These are phyloP conservation scores for Scaptodrosophila latifasciaeformis DNA, from an alignment of 2,888 invertebrate genomes.

Conservation along the genomic window DNA sequence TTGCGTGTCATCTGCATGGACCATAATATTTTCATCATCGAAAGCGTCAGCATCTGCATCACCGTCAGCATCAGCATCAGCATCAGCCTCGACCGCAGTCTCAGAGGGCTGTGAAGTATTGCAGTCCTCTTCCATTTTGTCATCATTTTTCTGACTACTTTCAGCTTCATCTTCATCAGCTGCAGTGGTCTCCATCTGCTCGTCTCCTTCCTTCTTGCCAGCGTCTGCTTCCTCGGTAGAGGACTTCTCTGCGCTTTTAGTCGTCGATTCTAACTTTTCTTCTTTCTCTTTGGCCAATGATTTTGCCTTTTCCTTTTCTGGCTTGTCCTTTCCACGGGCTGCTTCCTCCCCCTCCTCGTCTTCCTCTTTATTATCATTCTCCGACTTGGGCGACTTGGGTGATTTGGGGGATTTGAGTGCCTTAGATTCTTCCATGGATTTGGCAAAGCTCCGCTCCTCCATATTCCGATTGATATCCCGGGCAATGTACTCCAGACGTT, in stretches of 20 bases:
- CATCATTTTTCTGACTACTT: not conserved
- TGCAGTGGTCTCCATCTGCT: constrained; percentile 7
- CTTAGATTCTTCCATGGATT: not conserved
- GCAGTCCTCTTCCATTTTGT: constrained; percentile 4
- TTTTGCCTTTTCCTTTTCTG: not conserved
- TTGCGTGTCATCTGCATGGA: constrained; percentile 47
- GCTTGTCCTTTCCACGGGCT: not conserved
- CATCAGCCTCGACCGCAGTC: constrained; percentile 20
- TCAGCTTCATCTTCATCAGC: constrained; percentile 6
- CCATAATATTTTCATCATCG: constrained; percentile 1
- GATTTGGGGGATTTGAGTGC: no score
- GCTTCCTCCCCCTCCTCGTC: not conserved
- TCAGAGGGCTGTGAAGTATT: constrained; percentile 2
- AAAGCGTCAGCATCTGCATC: not conserved
- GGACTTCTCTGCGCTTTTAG: no score
- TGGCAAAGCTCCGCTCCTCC: constrained; percentile 18
- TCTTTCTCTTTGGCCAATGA: not conserved
- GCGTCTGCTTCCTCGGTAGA: constrained; percentile 19
- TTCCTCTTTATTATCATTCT: constrained; percentile 9
- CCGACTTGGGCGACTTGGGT: constrained; percentile 33
- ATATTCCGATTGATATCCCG: constrained; percentile 65
- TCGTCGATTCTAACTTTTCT: constrained; percentile 12
- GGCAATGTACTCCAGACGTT: constrained; percentile 81
- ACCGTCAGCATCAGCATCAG: constrained; percentile 5
- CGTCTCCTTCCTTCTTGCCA: constrained; percentile 4